Evolutionary conservation across 2,888 invertebrate genomes (phyloP), one percentile per base, ranked within the genome.

Genomic region (Neoitamus cyanurus): DNA sequence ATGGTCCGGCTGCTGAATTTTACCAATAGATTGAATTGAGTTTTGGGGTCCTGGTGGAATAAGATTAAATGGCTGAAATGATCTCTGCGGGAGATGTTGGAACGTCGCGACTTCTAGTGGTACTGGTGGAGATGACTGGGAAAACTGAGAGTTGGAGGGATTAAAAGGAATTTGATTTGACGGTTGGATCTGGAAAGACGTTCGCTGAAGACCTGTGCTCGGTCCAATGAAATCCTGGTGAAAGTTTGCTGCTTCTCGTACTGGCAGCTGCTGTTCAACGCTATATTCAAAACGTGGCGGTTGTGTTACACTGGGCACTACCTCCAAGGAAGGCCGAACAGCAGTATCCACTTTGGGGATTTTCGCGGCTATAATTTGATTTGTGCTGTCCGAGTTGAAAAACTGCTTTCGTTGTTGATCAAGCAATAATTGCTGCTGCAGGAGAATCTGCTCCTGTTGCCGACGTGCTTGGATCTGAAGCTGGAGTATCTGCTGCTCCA

Each of bases 401-500:
- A 87, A 86, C 1, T 46, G 72, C 30, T 86, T 85, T 58, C 91
- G 69, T 90, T 83, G 92, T 86, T 94, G 93, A 85, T 93, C 93
- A 85, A 93, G 93, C 5, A 94, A 89, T 85, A 94, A 90, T 88
- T 94, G 94, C 88, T 95, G 94, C 87, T 94, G 94, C 31, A 94
- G 91, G 31, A 95, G 90, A 78, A 95, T 92, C 86, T 94, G 93
- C 83, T 95, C 94, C 88, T 95, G 95, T 87, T 95, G 94, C 88
- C 95, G 94, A 83, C 93, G 92, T 87, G 95, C 95, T 88, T 94
- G 95, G 83, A 93, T 90, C 88, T 95, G 94, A 46, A 95, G 90
- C 84, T 94, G 91, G 11, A 92, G 93, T 77, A 96, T 92, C 89
- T 96, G 95, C 86, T 95, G 94, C 89, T 96, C 95, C 15, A 96